These are phyloP conservation scores for Sus scrofa DNA, from an alignment of 2,113 vertebrate genomes.

Conservation along the genomic window DNA sequence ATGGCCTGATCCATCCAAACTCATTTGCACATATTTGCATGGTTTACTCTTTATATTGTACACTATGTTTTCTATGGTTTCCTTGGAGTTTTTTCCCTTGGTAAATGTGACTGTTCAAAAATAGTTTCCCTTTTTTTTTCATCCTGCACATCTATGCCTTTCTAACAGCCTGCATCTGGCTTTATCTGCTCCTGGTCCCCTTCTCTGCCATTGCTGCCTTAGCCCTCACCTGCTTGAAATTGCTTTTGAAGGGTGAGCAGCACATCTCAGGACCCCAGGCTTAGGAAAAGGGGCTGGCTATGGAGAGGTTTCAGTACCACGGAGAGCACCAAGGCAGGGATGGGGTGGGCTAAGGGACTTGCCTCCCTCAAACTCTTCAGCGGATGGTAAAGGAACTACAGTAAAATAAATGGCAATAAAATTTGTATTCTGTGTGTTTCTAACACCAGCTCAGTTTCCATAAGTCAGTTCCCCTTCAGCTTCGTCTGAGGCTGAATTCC, in stretches of 20 bases:
- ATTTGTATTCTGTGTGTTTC: background rate
- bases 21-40: background rate
- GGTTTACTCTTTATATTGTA: background rate
- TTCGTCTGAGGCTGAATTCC: background rate
- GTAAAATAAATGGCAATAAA: background rate
- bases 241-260: background rate
- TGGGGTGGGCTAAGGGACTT: rapidly evolving
- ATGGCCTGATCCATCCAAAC: background rate
- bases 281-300: background rate
- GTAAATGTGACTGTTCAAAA: constrained; percentile 22
- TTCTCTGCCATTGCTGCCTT: background rate
- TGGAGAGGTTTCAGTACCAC: background rate
- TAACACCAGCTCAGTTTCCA: background rate
- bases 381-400: background rate
- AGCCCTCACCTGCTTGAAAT: background rate
- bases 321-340: background rate
- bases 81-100: background rate
- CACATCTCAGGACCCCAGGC: background rate
- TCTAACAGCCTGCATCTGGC: background rate
- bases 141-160: background rate
- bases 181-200: background rate
- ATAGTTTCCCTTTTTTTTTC: background rate
- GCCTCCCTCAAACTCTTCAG: background rate
- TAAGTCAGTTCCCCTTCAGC: background rate
- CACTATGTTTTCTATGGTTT: constrained; percentile 28